Conservation (phyloP, 2,797 vertebrate genomes). For the Cirrhinus mrigala region DNA sequence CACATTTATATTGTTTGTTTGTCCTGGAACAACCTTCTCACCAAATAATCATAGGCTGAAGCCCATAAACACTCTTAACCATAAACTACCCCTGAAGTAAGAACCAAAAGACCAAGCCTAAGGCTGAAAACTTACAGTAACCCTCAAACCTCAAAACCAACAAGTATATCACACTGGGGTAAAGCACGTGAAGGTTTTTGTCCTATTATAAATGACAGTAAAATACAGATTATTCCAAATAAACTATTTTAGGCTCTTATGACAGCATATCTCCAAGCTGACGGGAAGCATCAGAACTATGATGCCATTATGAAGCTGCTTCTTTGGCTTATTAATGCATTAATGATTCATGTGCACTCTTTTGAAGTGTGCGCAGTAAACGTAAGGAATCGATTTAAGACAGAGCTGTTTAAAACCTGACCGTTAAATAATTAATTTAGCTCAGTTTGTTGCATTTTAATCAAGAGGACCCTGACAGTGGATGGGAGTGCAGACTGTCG, state of each 20-base stretch:
- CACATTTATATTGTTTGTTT: neutral
- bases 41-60: neutral
- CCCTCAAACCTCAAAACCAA: neutral
- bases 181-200: neutral
- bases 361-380: constrained; percentile 52
- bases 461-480: constrained; percentile 14
- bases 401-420: constrained; percentile 52
- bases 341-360: constrained; percentile 48
- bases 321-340: constrained; percentile 44
- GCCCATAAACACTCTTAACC: neutral
- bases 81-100: neutral
- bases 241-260: neutral
- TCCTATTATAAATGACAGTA: neutral
- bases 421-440: constrained; percentile 47
- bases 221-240: neutral
- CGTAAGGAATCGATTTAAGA: constrained; percentile 52
- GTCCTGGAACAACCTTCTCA: neutral
- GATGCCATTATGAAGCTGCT: constrained; percentile 41
- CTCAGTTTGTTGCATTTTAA: constrained; percentile 50
- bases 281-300: constrained; percentile 23
- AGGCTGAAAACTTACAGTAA: neutral
- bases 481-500: neutral
- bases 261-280: constrained; percentile 8
- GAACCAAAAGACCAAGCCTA: neutral
- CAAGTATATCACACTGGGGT: neutral